A percentile compares a stretch with the other conserved stretches of the same genome.
phyloP scores from a whole-genome alignment of 2,888 invertebrate genomes.

The Ctena decussata region DNA sequence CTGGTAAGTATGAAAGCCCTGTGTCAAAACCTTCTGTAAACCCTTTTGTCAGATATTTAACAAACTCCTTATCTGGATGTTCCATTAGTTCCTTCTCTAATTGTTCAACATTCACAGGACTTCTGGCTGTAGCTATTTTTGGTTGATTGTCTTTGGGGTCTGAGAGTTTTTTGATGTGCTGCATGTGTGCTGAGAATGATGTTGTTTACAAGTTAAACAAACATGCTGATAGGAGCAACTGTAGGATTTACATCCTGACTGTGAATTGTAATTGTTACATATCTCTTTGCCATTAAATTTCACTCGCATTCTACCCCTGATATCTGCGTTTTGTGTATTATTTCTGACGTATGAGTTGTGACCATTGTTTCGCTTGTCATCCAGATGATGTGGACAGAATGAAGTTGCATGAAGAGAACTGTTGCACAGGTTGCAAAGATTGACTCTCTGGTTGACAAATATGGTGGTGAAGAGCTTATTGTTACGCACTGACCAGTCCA shows the following conservation, averaged over 20 bases:
- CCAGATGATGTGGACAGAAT: not conserved
- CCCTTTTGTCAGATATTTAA: not conserved
- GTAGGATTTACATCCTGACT: not conserved
- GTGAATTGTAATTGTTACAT: not conserved
- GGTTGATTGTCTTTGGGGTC: not conserved
- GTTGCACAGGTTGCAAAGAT: not conserved
- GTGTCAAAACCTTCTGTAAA: not conserved
- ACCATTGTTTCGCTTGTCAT: too few species aligned
- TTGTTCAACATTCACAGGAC: not conserved
- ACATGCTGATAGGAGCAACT: not conserved
- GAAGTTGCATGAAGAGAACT: not conserved
- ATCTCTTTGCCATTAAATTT: not conserved
- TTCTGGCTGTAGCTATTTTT: not conserved
- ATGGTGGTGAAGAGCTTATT: not conserved
- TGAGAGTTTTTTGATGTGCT: slow-evolving; percentile 23
- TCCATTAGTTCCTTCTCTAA: not conserved
- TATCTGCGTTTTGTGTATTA: not conserved
- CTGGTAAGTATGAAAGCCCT: not conserved
- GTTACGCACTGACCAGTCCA: too few species aligned
- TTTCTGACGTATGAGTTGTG: not conserved
- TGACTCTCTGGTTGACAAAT: not conserved
- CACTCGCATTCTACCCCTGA: not conserved
- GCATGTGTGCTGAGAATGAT: not conserved
- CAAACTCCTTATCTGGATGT: not conserved
- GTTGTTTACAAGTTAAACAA: not conserved